Percentiles rank a stretch among this genome's conserved stretches.
These are phyloP conservation scores for Calidris pygmaea DNA, from an alignment of 2,113 vertebrate species.

Conservation along the genomic window DNA sequence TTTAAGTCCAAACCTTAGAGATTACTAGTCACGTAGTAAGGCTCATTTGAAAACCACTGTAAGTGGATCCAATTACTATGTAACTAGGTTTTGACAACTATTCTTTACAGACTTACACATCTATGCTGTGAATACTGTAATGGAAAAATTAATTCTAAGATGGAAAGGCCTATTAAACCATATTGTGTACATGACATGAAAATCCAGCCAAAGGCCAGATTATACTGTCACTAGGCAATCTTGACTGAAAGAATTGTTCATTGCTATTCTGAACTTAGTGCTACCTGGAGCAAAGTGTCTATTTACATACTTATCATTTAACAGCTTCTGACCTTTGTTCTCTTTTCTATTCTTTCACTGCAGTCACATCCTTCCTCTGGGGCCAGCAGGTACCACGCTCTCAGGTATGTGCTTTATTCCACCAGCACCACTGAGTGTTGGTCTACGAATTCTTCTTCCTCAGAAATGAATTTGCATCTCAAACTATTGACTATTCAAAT, in stretches of 20 bases:
- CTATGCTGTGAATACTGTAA: not conserved
- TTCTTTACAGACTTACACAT: not conserved
- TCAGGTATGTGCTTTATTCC: not conserved
- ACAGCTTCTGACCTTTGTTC: not conserved
- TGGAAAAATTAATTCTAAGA: not conserved
- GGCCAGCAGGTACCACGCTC: not conserved
- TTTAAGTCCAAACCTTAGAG: not conserved
- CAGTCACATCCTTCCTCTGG: not conserved
- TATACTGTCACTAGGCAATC: not conserved
- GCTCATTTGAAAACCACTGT: not conserved
- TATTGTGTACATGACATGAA: not conserved
- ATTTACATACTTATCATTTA: not conserved
- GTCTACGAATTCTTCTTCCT: not conserved
- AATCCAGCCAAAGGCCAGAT: not conserved
- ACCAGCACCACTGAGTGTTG: rapidly evolving
- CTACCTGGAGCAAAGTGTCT: not conserved
- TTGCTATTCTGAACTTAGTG: not conserved
- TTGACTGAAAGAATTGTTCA: not conserved
- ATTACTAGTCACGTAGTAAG: not conserved
- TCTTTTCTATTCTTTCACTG: not conserved
- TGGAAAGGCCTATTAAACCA: not conserved
- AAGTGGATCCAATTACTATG: not conserved
- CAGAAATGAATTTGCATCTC: not conserved
- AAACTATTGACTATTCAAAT: not conserved
- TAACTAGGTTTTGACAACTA: not conserved